Conservation (phyloP, 2,797 vertebrate genomes). For the Pangasius sanitwongsei region DNA sequence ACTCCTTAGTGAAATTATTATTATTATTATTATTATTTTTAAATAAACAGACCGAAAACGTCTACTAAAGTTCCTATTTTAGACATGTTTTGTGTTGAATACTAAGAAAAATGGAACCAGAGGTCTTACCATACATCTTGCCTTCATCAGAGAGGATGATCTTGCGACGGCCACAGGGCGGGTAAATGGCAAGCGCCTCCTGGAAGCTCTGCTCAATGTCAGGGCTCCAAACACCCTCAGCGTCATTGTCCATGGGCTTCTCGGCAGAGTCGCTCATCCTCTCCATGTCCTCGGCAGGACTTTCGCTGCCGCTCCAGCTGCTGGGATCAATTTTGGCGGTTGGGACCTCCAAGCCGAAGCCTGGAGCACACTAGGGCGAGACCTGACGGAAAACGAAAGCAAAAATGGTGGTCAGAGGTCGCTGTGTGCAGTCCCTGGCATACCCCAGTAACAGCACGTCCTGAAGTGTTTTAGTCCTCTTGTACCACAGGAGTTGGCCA, state of each 20-base stretch:
- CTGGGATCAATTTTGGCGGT: slow-evolving; percentile 96
- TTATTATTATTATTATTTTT: too few relatives aligned
- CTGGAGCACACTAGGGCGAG: slow-evolving; percentile 91
- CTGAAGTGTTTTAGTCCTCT: neutral
- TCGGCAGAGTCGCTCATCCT: slow-evolving; percentile 98
- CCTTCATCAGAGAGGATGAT: slow-evolving; percentile 99
- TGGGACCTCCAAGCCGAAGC: slow-evolving; percentile 91
- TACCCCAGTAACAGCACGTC: neutral
- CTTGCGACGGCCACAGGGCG: slow-evolving; percentile 97
- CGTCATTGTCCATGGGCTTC: slow-evolving; percentile 97
- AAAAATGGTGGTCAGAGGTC: slow-evolving; percentile 49
- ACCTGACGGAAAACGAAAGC: slow-evolving; percentile 78
- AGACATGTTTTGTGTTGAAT: neutral
- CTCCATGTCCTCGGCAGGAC: slow-evolving; percentile 98
- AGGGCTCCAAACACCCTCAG: slow-evolving; percentile 98
- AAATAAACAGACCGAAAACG: neutral
- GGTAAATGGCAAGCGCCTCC: slow-evolving; percentile 98
- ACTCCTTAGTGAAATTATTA: neutral
- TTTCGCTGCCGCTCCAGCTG: slow-evolving; percentile 99
- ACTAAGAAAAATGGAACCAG: neutral
- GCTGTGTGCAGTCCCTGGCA: slow-evolving; percentile 55
- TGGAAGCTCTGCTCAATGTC: slow-evolving; percentile 99
- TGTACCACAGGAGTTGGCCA: neutral
- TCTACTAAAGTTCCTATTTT: neutral
- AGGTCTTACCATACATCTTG: slow-evolving; percentile 99